Evolutionary conservation across 1,140 invertebrate genomes (phyloP), one percentile per base, ranked within the genome.

Genomic region (Dufourea novaeangliae): DNA sequence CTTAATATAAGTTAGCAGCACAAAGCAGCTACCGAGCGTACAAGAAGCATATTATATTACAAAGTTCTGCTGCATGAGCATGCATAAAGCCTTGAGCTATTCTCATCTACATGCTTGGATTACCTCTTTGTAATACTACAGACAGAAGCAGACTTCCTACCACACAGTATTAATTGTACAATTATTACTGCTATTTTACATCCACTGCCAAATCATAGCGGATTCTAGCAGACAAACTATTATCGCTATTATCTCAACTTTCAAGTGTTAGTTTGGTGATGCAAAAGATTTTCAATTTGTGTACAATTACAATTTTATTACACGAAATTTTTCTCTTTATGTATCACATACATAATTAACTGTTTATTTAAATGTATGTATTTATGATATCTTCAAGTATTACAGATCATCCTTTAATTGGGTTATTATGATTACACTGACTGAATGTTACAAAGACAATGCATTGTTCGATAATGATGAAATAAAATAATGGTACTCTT

Each of bases 1-100:
- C 83, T 90, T 91, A 90, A 92, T 92, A 92, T 92, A 92, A 92
- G 86, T 89, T 91, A 90, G 83, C 34, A 54, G 73, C 75, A 92
- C 89, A 92, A 92, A 87, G 89, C 77, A 86, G 68, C 76, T 87
- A 90, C 71, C 77, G 72, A 88, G 88, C 89, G 84, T 91, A 87
- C 85, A 88, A 87, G 78, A 86, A 61, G 80, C 66, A 83, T 90
- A 91, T 91, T 86, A 81, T 46, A 83, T 92, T 92, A 87, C 90
- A 77, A 8, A 39, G 88, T 91, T 90, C 83, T 85, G 88, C 86
- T 88, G 25, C 57, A 72, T 80, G 88, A 90, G 79, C 89, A 90
- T 78, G 67, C 80, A 92, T 82, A 92, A 92, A 88, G 81, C 76
- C 64, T 59, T 62, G 34, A 78, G 63, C 81, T 86, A 85, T 86